These are phyloP conservation scores for Hydrotaea cyrtoneurina DNA, from an alignment of 2,888 invertebrate genomes.

Conservation along the genomic window DNA sequence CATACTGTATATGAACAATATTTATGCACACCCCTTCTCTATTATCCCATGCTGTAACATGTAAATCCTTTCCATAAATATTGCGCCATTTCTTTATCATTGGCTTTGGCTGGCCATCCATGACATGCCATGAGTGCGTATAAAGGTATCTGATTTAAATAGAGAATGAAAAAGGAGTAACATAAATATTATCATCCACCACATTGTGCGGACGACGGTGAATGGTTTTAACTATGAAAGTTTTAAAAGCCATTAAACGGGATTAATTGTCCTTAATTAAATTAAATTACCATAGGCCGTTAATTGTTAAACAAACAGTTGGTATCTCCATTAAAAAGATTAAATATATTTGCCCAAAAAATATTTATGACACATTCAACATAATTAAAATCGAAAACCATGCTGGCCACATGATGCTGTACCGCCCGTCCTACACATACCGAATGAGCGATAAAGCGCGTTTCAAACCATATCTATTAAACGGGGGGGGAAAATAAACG, in stretches of 20 bases:
- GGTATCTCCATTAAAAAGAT: conserved; percentile 43
- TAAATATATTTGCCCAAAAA: conserved; percentile 20
- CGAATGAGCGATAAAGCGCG: not conserved
- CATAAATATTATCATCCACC: conserved; percentile 3
- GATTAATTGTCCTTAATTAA: conserved; percentile 43
- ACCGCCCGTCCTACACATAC: not conserved
- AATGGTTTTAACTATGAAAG: not conserved
- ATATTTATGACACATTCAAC: conserved; percentile 14
- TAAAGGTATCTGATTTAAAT: no score
- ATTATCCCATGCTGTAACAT: conserved; percentile 3
- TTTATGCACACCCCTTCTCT: not conserved
- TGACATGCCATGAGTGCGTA: not conserved
- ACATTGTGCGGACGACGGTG: not conserved
- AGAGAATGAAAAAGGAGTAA: not conserved
- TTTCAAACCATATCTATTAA: not conserved
- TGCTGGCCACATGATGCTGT: not conserved
- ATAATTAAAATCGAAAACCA: not conserved
- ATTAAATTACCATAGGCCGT: conserved; percentile 39
- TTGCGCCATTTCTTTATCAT: conserved; percentile 8
- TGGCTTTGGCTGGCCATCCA: not conserved
- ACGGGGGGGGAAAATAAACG: not conserved
- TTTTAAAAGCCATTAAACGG: conserved; percentile 31
- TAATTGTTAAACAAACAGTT: conserved; percentile 39
- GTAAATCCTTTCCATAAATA: conserved; percentile 26
- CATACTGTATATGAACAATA: no score